These are phyloP conservation scores for Morelia viridis DNA, from an alignment of 2,797 vertebrate genomes.

Conservation along the genomic window DNA sequence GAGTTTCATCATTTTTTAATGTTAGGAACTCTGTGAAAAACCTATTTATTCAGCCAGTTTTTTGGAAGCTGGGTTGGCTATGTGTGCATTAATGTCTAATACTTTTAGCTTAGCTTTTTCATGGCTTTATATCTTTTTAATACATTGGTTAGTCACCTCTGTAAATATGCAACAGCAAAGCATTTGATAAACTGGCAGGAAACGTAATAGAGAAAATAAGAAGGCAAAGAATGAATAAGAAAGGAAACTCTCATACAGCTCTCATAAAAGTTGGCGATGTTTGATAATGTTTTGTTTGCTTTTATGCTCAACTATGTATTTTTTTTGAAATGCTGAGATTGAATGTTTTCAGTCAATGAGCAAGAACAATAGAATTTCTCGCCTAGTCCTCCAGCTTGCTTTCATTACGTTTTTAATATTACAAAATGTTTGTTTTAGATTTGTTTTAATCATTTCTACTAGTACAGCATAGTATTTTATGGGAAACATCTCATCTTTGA, in stretches of 20 bases:
- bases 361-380: not conserved
- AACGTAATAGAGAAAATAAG: not conserved
- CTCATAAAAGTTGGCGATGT: not conserved
- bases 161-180: not conserved
- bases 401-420: not conserved
- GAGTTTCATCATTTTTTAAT: not conserved
- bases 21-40: not conserved
- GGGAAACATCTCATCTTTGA: not conserved
- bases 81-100: not conserved
- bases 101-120: not conserved
- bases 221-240: not conserved
- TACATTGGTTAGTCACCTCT: not conserved
- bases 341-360: not conserved
- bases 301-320: not conserved
- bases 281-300: not conserved
- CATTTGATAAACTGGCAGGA: not conserved
- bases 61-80: not conserved
- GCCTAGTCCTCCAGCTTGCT: not conserved
- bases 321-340: not conserved
- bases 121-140: not conserved
- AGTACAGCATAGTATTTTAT: not conserved
- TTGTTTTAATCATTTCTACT: not conserved
- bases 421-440: conserved; percentile 6
- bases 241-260: not conserved
- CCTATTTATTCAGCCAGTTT: not conserved